phyloP scores from a whole-genome alignment of 2,113 vertebrate species.

The Astatoreochromis straeleni region DNA sequence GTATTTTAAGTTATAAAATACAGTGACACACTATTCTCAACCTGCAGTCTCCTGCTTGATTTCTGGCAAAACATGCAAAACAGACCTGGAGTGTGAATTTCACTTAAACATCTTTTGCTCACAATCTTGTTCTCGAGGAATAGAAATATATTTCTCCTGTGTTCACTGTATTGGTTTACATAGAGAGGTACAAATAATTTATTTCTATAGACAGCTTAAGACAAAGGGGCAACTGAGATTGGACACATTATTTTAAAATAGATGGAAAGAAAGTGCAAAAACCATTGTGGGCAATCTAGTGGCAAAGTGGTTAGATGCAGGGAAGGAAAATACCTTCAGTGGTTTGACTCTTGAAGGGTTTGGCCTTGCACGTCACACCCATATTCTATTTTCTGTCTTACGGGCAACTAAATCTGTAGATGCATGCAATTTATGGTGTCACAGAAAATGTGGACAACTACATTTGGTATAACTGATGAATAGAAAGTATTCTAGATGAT shows the following conservation, averaged over 20 bases:
- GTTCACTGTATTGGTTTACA: not conserved
- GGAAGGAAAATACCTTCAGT: not conserved
- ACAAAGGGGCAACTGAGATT: not conserved
- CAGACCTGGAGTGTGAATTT: not conserved
- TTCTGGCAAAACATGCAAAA: not conserved
- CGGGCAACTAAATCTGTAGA: not conserved
- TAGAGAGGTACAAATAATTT: not conserved
- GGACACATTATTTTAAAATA: not conserved
- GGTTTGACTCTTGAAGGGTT: not conserved
- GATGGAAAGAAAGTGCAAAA: not conserved
- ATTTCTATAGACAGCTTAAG: not conserved
- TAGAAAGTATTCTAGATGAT: not conserved
- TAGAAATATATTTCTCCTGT: not conserved
- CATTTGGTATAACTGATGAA: not conserved
- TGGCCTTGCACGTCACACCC: not conserved
- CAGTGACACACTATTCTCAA: not conserved
- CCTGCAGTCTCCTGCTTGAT: not conserved
- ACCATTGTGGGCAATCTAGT: not conserved
- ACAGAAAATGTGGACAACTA: not conserved
- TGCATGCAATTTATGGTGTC: not conserved
- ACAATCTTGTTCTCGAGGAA: not conserved
- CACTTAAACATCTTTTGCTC: not conserved
- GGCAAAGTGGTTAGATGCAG: not conserved
- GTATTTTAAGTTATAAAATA: not conserved
- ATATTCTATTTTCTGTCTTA: not conserved